Evolutionary conservation across 2,888 invertebrate genomes (phyloP).

Genomic region (Allygus modestus): DNA sequence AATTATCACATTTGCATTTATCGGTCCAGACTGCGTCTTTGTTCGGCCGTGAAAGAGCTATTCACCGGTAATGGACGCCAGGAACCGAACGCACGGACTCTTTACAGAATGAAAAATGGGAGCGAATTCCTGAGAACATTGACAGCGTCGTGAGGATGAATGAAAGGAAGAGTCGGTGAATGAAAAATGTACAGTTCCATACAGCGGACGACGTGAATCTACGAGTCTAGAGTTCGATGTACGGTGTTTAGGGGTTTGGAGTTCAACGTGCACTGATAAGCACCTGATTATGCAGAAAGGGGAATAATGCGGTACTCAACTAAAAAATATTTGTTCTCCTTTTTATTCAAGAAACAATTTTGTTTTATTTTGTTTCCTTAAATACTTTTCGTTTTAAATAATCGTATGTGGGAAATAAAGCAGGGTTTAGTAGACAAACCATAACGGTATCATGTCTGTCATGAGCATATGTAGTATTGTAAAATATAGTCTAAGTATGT

Average conservation of each 20-base stretch:
- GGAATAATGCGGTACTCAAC: too few species aligned
- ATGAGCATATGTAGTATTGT: too few species aligned
- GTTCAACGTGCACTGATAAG: too few species aligned
- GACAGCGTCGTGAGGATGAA: constrained; percentile 28
- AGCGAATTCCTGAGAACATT: constrained; percentile 37
- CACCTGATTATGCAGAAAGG: too few species aligned
- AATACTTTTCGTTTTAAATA: too few species aligned
- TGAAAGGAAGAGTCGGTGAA: constrained; percentile 38
- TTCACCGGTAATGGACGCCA: constrained; percentile 17
- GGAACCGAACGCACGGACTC: constrained; percentile 19
- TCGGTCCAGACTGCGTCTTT: constrained; percentile 18
- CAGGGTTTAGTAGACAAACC: too few species aligned
- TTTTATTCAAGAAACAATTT: too few species aligned
- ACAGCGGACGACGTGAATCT: background rate
- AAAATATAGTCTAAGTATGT: too few species aligned
- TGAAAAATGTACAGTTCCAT: background rate
- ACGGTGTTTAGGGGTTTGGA: background rate
- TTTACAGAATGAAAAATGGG: constrained; percentile 50
- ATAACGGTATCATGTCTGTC: too few species aligned
- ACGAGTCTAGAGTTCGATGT: background rate
- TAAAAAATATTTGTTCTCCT: too few species aligned
- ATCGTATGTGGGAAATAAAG: too few species aligned
- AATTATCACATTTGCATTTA: constrained; percentile 38
- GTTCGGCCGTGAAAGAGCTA: constrained; percentile 10
- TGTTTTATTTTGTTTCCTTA: too few species aligned